These are phyloP conservation scores for Aptenodytes patagonicus DNA, from an alignment of 2,113 vertebrate genomes.

Conservation along the genomic window DNA sequence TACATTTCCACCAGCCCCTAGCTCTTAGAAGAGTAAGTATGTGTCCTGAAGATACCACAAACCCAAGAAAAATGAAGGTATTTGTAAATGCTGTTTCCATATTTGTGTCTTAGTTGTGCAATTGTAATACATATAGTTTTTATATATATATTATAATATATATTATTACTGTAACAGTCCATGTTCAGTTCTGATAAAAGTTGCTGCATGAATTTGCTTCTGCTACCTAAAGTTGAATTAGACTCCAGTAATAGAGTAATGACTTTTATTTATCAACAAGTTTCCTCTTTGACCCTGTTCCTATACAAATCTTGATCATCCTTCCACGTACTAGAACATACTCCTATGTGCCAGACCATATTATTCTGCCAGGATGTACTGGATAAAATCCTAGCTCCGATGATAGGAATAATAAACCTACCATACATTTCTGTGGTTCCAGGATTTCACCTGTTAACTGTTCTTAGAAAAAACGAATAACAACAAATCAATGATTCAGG, in stretches of 20 bases:
- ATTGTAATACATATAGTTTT: not conserved
- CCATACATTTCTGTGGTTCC: not conserved
- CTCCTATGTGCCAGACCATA: not conserved
- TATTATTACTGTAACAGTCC: not conserved
- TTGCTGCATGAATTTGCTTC: not conserved
- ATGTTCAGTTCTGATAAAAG: not conserved
- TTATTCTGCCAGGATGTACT: not conserved
- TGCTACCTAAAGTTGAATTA: not conserved
- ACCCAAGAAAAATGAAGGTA: not conserved
- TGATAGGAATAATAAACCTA: not conserved
- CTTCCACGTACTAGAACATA: not conserved
- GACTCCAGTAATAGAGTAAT: not conserved
- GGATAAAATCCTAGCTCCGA: not conserved
- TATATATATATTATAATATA: not conserved
- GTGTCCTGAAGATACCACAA: conserved; percentile 6
- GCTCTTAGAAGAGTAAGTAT: not conserved
- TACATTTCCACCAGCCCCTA: not conserved
- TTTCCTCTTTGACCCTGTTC: not conserved
- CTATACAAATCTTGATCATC: not conserved
- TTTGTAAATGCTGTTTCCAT: not conserved
- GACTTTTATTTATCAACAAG: not conserved
- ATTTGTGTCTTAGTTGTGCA: not conserved
- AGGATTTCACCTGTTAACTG: not conserved
- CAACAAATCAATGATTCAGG: not conserved
- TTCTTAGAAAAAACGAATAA: not conserved